These are phyloP conservation scores for Panthera leo DNA, from an alignment of 2,113 vertebrate species.

Conservation along the genomic window DNA sequence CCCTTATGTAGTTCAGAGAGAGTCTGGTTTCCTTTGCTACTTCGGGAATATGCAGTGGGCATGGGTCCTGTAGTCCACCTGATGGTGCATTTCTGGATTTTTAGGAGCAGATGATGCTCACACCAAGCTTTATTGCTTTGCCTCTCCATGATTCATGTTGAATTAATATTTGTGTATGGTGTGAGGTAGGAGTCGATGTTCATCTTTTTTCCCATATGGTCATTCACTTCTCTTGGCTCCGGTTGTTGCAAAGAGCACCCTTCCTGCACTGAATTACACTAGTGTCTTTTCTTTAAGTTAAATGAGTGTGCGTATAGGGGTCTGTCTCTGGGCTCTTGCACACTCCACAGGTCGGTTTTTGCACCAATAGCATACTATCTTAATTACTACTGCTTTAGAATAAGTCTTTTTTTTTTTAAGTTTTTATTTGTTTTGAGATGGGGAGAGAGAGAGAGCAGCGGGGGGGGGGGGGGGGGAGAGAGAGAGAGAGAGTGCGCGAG, in stretches of 20 bases:
- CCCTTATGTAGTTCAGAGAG: fast-evolving
- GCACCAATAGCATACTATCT: not conserved
- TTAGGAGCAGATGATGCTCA: not conserved
- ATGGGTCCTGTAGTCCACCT: not conserved
- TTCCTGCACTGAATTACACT: not conserved
- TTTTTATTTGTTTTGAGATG: no score
- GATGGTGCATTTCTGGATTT: not conserved
- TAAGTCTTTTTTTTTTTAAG: not conserved
- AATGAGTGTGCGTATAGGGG: fast-evolving
- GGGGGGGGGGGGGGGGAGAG: no score
- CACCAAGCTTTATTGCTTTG: no score
- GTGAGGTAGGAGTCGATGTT: not conserved
- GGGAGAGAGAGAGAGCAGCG: no score
- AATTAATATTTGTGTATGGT: not conserved
- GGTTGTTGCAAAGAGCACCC: not conserved
- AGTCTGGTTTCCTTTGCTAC: not conserved
- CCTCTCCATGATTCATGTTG: not conserved
- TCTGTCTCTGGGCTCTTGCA: not conserved
- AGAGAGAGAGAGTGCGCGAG: no score
- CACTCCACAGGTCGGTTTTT: not conserved
- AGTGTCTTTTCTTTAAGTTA: not conserved
- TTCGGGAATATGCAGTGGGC: not conserved
- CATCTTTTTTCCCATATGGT: no score
- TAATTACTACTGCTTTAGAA: not conserved
- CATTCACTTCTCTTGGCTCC: not conserved